Evolutionary conservation across 1,140 invertebrate genomes (phyloP).

Genomic region (Alviniconcha marisindica): DNA sequence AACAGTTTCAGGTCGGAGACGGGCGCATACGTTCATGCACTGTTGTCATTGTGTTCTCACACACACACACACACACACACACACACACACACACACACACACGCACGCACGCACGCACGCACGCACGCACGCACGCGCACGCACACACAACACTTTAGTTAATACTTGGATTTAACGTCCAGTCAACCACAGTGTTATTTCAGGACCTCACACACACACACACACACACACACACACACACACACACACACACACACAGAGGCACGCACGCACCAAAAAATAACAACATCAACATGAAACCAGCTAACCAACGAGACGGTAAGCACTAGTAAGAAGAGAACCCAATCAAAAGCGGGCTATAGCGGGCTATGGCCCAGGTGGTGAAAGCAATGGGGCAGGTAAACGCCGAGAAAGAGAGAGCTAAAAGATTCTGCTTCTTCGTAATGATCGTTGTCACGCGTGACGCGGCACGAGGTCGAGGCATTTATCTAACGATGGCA

Average conservation of each 20-base stretch:
- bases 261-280: background rate
- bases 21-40: background rate
- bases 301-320: background rate
- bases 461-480: too few species aligned
- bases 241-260: too few species aligned
- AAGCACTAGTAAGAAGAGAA: background rate
- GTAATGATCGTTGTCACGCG: too few species aligned
- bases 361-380: background rate
- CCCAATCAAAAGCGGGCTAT: background rate
- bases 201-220: background rate
- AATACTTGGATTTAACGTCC: too few species aligned
- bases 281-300: background rate
- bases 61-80: slow-evolving; percentile 29
- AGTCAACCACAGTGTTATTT: too few species aligned
- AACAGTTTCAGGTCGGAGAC: background rate
- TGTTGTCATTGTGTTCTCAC: background rate
- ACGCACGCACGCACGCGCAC: background rate
- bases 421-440: too few species aligned
- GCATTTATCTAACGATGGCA: too few species aligned
- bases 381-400: background rate
- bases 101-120: slow-evolving; percentile 14
- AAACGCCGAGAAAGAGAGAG: too few species aligned
- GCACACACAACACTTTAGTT: too few species aligned
- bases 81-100: background rate
- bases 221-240: background rate